A percentile compares a stretch with the other conserved stretches of the same genome.
Evolutionary conservation across 1,140 invertebrate species (phyloP).

Genomic region (Lasioglossum albipes): DNA sequence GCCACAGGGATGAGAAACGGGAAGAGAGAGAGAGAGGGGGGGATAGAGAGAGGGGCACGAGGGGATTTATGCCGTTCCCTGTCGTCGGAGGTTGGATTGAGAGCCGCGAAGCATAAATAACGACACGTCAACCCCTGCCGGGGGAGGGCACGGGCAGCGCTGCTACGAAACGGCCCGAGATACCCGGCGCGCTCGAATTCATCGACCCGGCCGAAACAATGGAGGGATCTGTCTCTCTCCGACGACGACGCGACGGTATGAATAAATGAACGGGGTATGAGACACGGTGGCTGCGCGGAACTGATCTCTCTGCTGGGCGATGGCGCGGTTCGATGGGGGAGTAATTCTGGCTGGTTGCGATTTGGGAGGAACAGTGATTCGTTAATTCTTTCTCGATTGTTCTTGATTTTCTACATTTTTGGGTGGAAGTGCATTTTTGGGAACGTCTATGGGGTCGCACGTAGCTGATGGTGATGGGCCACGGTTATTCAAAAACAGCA

Average conservation of each 20-base stretch:
- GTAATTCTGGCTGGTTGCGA: no score
- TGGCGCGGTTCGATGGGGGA: no score
- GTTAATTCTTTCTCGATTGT: no score
- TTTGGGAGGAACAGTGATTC: no score
- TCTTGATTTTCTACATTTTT: no score
- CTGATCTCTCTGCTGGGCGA: no score
- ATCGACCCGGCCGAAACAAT: constrained; percentile 40
- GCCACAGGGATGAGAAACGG: background rate
- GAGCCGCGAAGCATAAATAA: constrained; percentile 66
- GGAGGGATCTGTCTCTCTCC: background rate
- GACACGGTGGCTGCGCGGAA: no score
- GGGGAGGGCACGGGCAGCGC: background rate
- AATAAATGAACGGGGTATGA: constrained; percentile 26
- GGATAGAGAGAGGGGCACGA: constrained; percentile 25
- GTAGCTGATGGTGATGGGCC: no score
- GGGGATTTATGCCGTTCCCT: constrained; percentile 59
- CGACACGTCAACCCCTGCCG: constrained; percentile 52
- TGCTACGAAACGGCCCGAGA: background rate
- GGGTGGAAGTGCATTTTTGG: no score
- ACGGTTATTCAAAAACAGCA: no score
- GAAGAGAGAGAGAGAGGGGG: background rate
- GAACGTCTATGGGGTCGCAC: no score
- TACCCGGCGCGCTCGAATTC: constrained; percentile 33
- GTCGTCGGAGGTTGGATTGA: constrained; percentile 62
- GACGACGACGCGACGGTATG: background rate